These are phyloP conservation scores for Pluvianellus socialis DNA, from an alignment of 2,113 vertebrate species.

Conservation along the genomic window DNA sequence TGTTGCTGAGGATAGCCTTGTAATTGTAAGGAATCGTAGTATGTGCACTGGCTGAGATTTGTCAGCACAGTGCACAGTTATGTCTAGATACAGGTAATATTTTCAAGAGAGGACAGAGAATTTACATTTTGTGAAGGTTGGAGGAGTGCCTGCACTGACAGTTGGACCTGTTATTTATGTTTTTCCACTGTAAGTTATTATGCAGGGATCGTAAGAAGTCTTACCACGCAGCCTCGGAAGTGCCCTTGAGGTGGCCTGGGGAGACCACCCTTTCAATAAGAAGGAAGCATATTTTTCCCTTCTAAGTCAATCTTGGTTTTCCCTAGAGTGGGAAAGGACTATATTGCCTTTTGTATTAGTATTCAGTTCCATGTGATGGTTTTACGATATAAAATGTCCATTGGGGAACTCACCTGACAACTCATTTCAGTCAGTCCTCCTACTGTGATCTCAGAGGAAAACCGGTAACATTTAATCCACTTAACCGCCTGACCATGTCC, in stretches of 20 bases:
- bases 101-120: background rate
- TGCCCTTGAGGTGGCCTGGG: background rate
- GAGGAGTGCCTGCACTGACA: background rate
- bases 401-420: conserved; percentile 3
- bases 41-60: background rate
- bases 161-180: background rate
- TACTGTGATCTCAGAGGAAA: background rate
- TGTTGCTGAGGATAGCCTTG: too few relatives aligned
- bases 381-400: conserved; percentile 9
- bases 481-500: background rate
- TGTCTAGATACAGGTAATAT: background rate
- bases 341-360: conserved; percentile 6
- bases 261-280: background rate
- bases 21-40: background rate
- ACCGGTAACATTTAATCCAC: background rate
- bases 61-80: background rate
- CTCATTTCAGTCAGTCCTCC: conserved; percentile 6
- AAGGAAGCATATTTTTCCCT: background rate
- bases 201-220: background rate
- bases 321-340: background rate
- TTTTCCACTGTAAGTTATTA: background rate
- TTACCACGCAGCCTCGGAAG: background rate
- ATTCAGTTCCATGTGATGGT: conserved; percentile 26
- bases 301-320: conserved; percentile 17
- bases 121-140: conserved; percentile 10